Base-by-base conservation (phyloP, 2,113 vertebrate species). In the Brachypodius melanocephalos region DNA sequence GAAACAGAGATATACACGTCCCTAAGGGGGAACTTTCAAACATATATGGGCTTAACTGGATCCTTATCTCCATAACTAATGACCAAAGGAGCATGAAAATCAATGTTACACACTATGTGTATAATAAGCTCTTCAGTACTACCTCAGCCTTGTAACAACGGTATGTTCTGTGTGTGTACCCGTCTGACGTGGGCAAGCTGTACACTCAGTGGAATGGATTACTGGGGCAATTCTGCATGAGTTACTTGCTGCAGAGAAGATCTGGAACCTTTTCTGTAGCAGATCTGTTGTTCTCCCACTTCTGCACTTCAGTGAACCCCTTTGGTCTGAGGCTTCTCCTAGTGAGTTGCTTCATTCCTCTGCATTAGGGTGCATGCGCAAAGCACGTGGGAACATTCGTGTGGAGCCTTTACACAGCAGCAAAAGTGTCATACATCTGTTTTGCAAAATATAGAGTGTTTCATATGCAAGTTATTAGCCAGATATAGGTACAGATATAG, bases 41-140 rank as follows among this genome's bases (percentile, higher is more conserved):
- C 10, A 15, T 91, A 31, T 36, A 85, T 45, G 40, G 46, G 49
- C 17, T 95, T 95, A 95, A 94, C 51, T 95, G 76, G 55, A 89
- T 96, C 52, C 58, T 93, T 51, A 94, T 95, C 86, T 61, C 81
- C 28, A 4, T 90, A 95, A 88, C 71, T 77, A 94, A 94, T 63
- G 42, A 65, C 78, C 93, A 83, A 90, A 93, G 88, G 87, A 95
- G 81, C 83, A 32, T 80, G 90, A 79, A 91, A 93, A 46, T 68
- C 61, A 38, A 48, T 69, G 57, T 69, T 89, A 71, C 1, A 38
- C 55, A 67, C 45, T 40, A 7, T 7, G 34, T 88, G 66, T 76
- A 88, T 95, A 96, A 86, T 26, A 42, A 73, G 20, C 61, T 85
- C 51, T 51, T 89, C n/a, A 38, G 59, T 55, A 57, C 45, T 75